Base-by-base conservation (phyloP, 2,888 invertebrate genomes). In the Noctua janthina region DNA sequence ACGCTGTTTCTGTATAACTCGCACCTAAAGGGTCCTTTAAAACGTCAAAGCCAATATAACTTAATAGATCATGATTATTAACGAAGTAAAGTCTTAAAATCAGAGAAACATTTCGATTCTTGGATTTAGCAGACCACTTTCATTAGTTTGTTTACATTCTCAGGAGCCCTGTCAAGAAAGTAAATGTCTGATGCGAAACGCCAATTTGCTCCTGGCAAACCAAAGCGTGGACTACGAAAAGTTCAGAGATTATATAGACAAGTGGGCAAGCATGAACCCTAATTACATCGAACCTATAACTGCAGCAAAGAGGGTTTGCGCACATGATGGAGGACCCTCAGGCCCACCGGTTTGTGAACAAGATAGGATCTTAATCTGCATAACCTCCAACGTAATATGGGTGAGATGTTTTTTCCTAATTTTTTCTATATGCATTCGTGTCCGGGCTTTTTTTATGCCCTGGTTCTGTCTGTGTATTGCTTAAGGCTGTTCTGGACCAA, bases 171-270 rank as follows among this genome's bases (percentile, higher is more conserved):
- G 82, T 35, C 43, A 83, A n/a, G 84, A 83, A 59, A 83, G 82
- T 49, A 62, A 91, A 15, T 96, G 96, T 83, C 82, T 96, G n/a
- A 74, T 96, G 78, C 91, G 92, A 56, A 93, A 91, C 56, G 89
- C 94, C 78, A 88, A 92, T 3, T 89, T 95, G 0, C 81, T 93
- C n/a, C 91, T 92, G 66, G 93, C 90, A 5, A 93, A 92, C 0
- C 87, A 90, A 3, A 85, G 77, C 1, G 79, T 95, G 0, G 92
- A 95, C 67, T 88, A 88, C n/a, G 92, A 92, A 4, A 93, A 92
- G 1, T 70, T 93, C 0, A 82, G 66, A 1, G 62, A 0, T 92
- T 92, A 71, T 79, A 62, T 95, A 59, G 92, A 94, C 39, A 84
- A 88, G 8, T 95, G 92, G 92, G 90, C 82, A 3, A 86, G 82